phyloP scores from a whole-genome alignment of 2,113 vertebrate species.

The Pollimyrus isidori region DNA sequence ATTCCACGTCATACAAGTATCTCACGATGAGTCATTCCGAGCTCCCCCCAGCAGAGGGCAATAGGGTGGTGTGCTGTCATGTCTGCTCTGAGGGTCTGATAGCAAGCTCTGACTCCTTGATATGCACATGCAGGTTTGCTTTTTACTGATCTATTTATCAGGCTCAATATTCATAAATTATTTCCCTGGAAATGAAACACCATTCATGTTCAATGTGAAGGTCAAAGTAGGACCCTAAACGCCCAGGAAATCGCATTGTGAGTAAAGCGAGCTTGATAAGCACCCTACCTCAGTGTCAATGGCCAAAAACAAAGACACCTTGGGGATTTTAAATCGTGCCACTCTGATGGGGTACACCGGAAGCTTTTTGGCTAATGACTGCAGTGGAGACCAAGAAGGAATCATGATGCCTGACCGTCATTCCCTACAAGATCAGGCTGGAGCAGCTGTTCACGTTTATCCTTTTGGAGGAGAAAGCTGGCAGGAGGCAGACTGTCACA shows the following conservation, averaged over 20 bases:
- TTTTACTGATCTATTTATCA: neutral
- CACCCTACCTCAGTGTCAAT: neutral
- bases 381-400: neutral
- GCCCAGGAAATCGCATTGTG: neutral
- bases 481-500: neutral
- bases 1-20: slow-evolving; percentile 22
- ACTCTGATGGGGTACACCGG: neutral
- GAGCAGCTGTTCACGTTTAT: neutral
- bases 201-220: neutral
- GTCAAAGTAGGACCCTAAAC: neutral
- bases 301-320: neutral
- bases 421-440: neutral
- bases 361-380: neutral
- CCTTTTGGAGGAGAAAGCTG: neutral
- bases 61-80: neutral
- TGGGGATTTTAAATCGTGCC: neutral
- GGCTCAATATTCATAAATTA: neutral
- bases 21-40: slow-evolving; percentile 50
- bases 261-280: neutral
- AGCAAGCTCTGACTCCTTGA: neutral
- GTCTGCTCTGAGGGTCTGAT: neutral
- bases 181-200: neutral
- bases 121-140: neutral
- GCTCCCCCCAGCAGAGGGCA: neutral
- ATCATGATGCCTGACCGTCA: neutral